Evolutionary conservation across 1,140 invertebrate species (phyloP).

Genomic region (Cotesia chilonis): DNA sequence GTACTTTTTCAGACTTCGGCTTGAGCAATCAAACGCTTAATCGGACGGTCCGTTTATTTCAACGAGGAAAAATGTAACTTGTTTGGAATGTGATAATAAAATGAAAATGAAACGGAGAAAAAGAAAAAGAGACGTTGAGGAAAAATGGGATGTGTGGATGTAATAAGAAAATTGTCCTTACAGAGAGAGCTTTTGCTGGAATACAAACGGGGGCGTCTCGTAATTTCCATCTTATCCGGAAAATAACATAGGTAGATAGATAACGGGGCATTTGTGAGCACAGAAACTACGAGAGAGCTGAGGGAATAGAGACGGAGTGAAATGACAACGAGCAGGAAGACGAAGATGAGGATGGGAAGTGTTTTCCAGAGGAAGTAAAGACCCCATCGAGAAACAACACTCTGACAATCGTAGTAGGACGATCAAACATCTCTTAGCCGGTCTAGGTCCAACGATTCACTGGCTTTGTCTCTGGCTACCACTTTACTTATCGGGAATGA

Average conservation of each 20-base stretch:
- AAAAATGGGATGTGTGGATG: constrained; percentile 11
- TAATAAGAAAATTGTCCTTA: constrained; percentile 19
- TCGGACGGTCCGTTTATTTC: not conserved
- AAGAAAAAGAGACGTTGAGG: not conserved
- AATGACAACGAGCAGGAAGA: constrained; percentile 20
- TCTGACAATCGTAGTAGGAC: constrained; percentile 36
- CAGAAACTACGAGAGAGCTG: too few species aligned
- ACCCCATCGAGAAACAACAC: constrained; percentile 33
- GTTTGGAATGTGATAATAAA: constrained; percentile 3
- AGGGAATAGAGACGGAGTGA: not conserved
- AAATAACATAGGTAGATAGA: constrained; percentile 46
- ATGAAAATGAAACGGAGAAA: not conserved
- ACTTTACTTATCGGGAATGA: constrained; percentile 43
- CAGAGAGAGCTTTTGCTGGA: constrained; percentile 38
- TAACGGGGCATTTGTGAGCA: constrained; percentile 10
- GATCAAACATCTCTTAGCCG: constrained; percentile 43
- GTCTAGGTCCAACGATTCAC: constrained; percentile 2
- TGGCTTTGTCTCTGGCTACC: constrained; percentile 29
- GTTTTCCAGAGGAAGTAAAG: constrained; percentile 6
- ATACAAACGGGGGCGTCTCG: constrained; percentile 39
- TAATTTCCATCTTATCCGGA: constrained; percentile 57
- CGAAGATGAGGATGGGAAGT: constrained; percentile 11
- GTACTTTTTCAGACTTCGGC: not conserved
- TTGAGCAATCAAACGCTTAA: not conserved
- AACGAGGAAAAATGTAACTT: not conserved